Base-by-base conservation (phyloP, 2,888 invertebrate genomes). In the Chrysopilus asiliformis region DNA sequence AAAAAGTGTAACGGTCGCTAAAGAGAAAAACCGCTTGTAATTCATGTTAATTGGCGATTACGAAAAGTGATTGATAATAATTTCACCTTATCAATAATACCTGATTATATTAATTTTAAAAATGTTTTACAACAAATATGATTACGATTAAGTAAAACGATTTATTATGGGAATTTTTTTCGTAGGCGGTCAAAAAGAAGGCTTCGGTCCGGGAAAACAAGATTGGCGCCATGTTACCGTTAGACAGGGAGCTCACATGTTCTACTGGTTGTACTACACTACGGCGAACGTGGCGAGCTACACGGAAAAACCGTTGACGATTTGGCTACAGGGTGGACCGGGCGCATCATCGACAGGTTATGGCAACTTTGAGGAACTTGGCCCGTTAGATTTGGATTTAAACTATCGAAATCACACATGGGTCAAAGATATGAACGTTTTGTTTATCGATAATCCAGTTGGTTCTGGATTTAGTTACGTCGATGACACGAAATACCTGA, bases 311-410 rank as follows among this genome's bases (percentile, higher is more conserved):
- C 90, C 90, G 0, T 61, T 89, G 17, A 65, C 86, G n/a, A 76
- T 90, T 37, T 90, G 90, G 89, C 66, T 90, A 9, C 80, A 89
- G 69, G 89, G 90, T 4, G 89, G 89, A 0, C 89, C 89, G 0
- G 89, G 74, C 2, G 79, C 74, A 1, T 82, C 83, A 0, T 79
- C 81, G 5, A 80, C 82, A 0, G 83, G 76, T 1, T 80, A 76
- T 53, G 90, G 90, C n/a, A 90, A 90, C 56, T 89, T 91, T 53
- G 74, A 76, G 42, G 85, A 87, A 53, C 56, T 87, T 16, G 87
- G 87, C 2, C 86, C 87, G 0, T 57, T 80, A 16, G 76, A 81
- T 51, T 53, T 72, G 1, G 60, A 79, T 40, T 61, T 79, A 16
- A 67, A 74, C n/a, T 66, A 71, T n/a, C 71, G 86, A 38, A 71